These are phyloP conservation scores for Synanthedon tipuliformis DNA, from an alignment of 2,888 invertebrate species.

Conservation along the genomic window DNA sequence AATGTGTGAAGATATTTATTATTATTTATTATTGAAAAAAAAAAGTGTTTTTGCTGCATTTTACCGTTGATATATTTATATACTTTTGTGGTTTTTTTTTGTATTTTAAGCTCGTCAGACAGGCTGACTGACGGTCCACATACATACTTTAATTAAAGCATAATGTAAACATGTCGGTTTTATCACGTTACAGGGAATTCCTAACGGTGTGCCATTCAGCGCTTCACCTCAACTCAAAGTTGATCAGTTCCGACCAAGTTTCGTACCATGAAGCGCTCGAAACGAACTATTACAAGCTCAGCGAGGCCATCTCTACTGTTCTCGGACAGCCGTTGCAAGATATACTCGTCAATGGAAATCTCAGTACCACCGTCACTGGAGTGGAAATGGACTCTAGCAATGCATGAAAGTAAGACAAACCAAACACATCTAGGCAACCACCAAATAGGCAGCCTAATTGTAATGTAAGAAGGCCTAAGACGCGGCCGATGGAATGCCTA, in stretches of 20 bases:
- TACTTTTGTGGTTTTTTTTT: too few species aligned
- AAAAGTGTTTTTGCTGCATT: too few species aligned
- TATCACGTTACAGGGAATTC: slow-evolving; percentile 78
- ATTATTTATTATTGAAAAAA: too few species aligned
- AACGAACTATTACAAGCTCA: slow-evolving; percentile 87
- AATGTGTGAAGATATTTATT: too few species aligned
- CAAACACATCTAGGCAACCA: too few species aligned
- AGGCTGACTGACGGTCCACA: too few species aligned
- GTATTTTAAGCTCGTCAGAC: too few species aligned
- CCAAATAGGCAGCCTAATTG: too few species aligned
- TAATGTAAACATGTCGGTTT: slow-evolving; percentile 1
- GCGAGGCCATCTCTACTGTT: slow-evolving; percentile 78
- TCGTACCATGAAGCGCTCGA: slow-evolving; percentile 92
- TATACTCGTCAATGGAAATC: slow-evolving; percentile 78
- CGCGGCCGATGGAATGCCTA: too few species aligned
- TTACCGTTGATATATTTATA: too few species aligned
- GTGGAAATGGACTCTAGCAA: slow-evolving; percentile 85
- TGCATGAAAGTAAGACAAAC: slow-evolving; percentile 68
- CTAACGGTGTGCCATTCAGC: slow-evolving; percentile 91
- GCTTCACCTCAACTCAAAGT: slow-evolving; percentile 87
- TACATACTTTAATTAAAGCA: neutral
- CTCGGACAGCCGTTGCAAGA: slow-evolving; percentile 79
- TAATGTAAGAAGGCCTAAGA: too few species aligned
- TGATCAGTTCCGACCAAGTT: slow-evolving; percentile 89
- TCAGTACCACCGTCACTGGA: slow-evolving; percentile 84